Conservation (phyloP, 2,797 vertebrate genomes). For the Ceyx erithaca region DNA sequence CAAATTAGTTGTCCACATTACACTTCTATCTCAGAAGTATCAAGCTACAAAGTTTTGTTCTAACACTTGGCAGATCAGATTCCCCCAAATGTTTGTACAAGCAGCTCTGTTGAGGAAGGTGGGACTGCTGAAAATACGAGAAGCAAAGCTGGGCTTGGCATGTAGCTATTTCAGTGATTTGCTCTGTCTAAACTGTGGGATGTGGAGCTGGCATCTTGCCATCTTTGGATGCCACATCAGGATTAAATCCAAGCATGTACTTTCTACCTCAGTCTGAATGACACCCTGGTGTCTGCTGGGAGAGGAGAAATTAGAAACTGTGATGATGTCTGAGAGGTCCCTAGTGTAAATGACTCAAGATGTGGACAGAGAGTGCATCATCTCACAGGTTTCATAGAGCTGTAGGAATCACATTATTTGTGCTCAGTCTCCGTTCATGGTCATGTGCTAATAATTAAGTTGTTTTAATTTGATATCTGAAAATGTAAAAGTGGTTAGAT, state of each 20-base stretch:
- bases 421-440: not conserved
- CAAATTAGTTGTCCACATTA: not conserved
- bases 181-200: not conserved
- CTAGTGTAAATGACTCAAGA: accelerated
- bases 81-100: not conserved
- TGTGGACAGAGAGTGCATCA: not conserved
- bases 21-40: not conserved
- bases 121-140: not conserved
- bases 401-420: not conserved
- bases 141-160: not conserved
- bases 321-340: not conserved
- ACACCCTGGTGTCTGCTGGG: not conserved
- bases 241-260: not conserved
- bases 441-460: not conserved
- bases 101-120: not conserved
- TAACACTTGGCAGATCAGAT: not conserved
- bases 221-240: not conserved
- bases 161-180: not conserved
- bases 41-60: not conserved
- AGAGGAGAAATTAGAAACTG: not conserved
- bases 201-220: not conserved
- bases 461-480: not conserved
- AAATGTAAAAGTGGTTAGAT: not conserved
- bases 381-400: not conserved
- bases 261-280: not conserved